These are phyloP conservation scores for Sebastiscus tertius DNA, from an alignment of 2,797 vertebrate species.

Conservation along the genomic window DNA sequence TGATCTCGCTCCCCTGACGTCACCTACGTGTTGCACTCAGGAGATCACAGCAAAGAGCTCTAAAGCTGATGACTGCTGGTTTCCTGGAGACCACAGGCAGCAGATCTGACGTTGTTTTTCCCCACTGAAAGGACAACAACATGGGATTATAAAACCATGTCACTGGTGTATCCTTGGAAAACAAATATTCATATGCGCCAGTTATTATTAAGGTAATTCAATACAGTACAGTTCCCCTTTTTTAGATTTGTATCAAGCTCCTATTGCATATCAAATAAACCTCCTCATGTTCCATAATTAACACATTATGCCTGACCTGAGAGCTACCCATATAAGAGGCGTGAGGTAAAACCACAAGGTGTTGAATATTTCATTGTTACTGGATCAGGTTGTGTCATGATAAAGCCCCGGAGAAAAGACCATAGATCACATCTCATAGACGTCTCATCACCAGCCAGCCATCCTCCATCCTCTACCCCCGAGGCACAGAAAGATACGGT, in stretches of 20 bases:
- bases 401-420: slow-evolving; percentile 33
- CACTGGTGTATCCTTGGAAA: neutral
- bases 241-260: neutral
- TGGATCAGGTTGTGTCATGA: slow-evolving; percentile 65
- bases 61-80: slow-evolving; percentile 62
- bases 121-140: slow-evolving; percentile 28
- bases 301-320: slow-evolving; percentile 8
- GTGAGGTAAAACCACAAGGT: slow-evolving; percentile 44
- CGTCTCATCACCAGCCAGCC: neutral
- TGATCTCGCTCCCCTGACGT: slow-evolving; percentile 70
- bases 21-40: slow-evolving; percentile 56
- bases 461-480: neutral
- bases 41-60: slow-evolving; percentile 66
- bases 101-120: slow-evolving; percentile 58
- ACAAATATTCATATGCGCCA: neutral
- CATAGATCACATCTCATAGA: slow-evolving; percentile 50
- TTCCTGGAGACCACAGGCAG: slow-evolving; percentile 65
- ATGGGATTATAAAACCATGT: slow-evolving; percentile 6
- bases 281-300: slow-evolving; percentile 25
- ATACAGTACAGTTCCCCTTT: neutral
- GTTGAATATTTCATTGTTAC: slow-evolving; percentile 77
- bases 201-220: neutral
- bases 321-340: slow-evolving; percentile 48
- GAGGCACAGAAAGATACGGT: slow-evolving; percentile 16
- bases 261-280: neutral